A percentile compares a stretch with the other conserved stretches of the same genome.
These are phyloP conservation scores for Reticulitermes speratus DNA, from an alignment of 1,140 invertebrate species.

Conservation along the genomic window DNA sequence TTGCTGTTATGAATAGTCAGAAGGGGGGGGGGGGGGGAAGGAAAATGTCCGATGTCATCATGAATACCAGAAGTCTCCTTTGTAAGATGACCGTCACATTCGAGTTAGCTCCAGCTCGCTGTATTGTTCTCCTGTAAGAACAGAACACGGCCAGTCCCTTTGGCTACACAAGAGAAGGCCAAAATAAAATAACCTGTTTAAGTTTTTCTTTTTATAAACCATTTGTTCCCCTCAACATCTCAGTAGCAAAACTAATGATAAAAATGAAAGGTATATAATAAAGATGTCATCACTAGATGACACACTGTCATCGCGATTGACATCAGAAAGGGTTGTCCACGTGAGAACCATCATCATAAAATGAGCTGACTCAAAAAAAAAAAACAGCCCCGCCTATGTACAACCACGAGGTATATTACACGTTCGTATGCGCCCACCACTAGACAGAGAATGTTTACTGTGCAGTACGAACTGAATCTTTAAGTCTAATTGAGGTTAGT, in stretches of 20 bases:
- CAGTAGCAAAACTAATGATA: neutral
- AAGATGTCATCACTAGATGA: neutral
- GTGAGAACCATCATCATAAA: no score
- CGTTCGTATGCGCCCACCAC: no score
- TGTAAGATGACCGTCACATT: neutral
- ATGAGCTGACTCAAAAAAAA: no score
- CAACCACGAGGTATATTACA: no score
- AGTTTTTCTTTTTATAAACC: neutral
- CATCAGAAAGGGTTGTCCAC: no score
- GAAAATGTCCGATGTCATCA: neutral
- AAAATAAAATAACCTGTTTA: neutral
- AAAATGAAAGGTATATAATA: neutral
- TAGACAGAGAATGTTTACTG: no score
- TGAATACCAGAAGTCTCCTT: slow-evolving; percentile 1
- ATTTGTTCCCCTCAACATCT: slow-evolving; percentile 5
- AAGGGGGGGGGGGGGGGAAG: no score
- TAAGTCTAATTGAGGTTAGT: no score
- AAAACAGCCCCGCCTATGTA: no score
- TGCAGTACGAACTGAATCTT: no score
- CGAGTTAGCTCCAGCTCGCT: neutral
- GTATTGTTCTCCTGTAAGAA: neutral
- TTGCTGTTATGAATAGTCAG: neutral
- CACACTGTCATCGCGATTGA: neutral
- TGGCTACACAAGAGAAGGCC: neutral
- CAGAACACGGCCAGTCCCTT: neutral